Percentiles rank a stretch among this genome's conserved stretches.
Evolutionary conservation across 2,113 vertebrate genomes (phyloP).

Genomic region (Ornithorhynchus anatinus): DNA sequence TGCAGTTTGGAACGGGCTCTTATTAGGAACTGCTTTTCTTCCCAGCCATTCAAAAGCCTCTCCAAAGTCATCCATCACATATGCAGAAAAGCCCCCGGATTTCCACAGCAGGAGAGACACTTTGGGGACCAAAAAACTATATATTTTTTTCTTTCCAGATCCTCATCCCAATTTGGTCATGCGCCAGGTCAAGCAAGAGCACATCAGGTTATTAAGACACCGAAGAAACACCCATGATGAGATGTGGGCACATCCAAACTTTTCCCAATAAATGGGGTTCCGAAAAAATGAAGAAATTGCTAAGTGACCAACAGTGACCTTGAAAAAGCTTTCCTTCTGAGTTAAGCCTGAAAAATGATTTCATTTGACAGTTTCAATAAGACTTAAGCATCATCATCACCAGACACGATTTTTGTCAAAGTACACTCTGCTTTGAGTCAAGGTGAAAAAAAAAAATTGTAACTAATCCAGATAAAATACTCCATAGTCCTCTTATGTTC

Average conservation of each 20-base stretch:
- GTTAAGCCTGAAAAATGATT: constrained; percentile 14
- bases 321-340: neutral
- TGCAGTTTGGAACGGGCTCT: neutral
- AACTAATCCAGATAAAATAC: constrained; percentile 55
- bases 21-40: neutral
- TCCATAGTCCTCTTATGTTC: constrained; percentile 24
- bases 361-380: constrained; percentile 32
- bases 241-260: neutral
- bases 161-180: constrained; percentile 1
- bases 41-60: neutral
- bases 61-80: neutral
- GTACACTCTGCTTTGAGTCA: neutral
- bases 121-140: constrained; percentile 35
- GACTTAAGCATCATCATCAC: neutral
- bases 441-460: constrained; percentile 10
- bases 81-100: neutral
- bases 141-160: constrained; percentile 25
- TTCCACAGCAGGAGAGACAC: neutral
- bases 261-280: constrained; percentile 5
- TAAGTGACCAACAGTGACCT: neutral
- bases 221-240: constrained; percentile 6
- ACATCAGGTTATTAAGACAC: neutral
- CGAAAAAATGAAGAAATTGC: constrained; percentile 11
- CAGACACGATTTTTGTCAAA: constrained; percentile 8
- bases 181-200: neutral